Evolutionary conservation across 1,140 invertebrate genomes (phyloP).

Genomic region (Rhynchophorus ferrugineus): DNA sequence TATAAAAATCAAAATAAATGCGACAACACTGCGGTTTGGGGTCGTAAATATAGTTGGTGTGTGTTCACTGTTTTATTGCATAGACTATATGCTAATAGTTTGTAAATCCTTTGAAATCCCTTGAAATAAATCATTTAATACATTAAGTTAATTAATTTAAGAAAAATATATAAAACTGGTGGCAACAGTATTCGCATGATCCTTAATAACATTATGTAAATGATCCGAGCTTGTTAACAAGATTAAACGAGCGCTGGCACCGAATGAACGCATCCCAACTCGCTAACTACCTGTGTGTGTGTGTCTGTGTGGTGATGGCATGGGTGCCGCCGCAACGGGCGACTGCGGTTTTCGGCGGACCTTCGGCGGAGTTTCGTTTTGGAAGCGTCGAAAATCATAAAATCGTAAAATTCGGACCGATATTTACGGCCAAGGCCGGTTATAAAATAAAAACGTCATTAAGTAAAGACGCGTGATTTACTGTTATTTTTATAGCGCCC

Average conservation of each 20-base stretch:
- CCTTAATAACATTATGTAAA: not conserved
- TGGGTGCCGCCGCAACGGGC: no score
- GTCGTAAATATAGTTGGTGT: no score
- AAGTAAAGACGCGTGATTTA: conserved; percentile 12
- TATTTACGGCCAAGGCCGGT: conserved; percentile 10
- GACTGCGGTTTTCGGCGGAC: not conserved
- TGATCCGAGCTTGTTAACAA: not conserved
- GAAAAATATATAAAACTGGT: no score
- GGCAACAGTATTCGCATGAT: no score
- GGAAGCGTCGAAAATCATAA: conserved; percentile 17
- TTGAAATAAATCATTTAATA: no score
- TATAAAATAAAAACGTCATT: conserved; percentile 10
- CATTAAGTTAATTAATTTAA: no score
- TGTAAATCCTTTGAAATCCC: no score
- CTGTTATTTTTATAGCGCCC: conserved; percentile 14
- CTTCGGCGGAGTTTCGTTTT: not conserved
- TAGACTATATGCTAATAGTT: no score
- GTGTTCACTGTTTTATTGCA: no score
- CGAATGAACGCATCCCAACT: not conserved
- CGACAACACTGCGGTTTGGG: no score
- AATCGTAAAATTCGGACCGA: conserved; percentile 15
- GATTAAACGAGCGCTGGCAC: not conserved
- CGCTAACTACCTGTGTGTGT: not conserved
- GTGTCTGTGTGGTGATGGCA: no score
- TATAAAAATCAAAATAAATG: no score